Evolutionary conservation across 2,797 vertebrate species (phyloP).

Genomic region (Arnoldichthys spilopterus): DNA sequence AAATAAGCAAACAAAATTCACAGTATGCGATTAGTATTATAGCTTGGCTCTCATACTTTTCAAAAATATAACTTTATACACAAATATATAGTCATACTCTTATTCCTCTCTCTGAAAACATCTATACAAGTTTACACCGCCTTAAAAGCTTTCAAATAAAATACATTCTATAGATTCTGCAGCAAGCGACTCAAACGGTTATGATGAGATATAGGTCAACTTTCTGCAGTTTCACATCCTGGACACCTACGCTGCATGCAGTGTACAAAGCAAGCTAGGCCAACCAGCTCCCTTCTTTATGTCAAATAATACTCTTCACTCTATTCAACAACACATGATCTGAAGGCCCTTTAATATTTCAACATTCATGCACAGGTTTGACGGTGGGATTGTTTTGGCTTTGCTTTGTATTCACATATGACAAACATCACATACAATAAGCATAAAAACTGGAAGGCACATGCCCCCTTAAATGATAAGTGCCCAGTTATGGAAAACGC

Average conservation of each 20-base stretch:
- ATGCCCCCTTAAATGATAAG: not conserved
- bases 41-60: constrained; percentile 89
- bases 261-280: constrained; percentile 50
- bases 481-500: not conserved
- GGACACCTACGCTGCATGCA: constrained; percentile 55
- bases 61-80: constrained; percentile 94
- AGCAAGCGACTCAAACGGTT: constrained; percentile 75
- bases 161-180: constrained; percentile 89
- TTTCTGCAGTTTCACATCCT: constrained; percentile 56
- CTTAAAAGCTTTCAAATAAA: constrained; percentile 70
- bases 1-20: constrained; percentile 81
- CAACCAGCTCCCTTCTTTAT: constrained; percentile 51
- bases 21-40: constrained; percentile 87
- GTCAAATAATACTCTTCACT: constrained; percentile 35
- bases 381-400: constrained; percentile 60
- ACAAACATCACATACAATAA: constrained; percentile 5
- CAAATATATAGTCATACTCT: constrained; percentile 90
- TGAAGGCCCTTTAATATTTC: constrained; percentile 48
- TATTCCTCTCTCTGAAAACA: constrained; percentile 93
- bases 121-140: constrained; percentile 89
- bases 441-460: not conserved
- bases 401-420: constrained; percentile 46
- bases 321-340: constrained; percentile 25
- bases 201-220: constrained; percentile 39
- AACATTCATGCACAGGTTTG: constrained; percentile 68